phyloP scores from a whole-genome alignment of 2,888 invertebrate species.

The Cheilosia vernalis region DNA sequence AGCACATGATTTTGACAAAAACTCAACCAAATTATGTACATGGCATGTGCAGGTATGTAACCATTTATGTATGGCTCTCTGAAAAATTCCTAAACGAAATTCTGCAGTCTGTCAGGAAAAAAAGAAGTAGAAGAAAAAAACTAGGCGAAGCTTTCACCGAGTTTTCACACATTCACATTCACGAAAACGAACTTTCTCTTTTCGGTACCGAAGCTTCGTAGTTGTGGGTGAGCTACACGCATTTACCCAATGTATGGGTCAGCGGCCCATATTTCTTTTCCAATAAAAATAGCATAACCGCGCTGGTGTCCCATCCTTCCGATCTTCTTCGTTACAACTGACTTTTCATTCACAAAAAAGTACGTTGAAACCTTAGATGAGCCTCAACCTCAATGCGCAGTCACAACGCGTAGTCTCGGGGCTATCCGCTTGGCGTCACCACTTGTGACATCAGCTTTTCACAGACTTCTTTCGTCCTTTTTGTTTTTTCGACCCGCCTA shows the following conservation, averaged over 20 bases:
- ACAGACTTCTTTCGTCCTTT: constrained; percentile 40
- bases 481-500: constrained; percentile 16
- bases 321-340: constrained; percentile 56
- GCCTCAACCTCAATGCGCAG: constrained; percentile 33
- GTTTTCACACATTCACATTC: constrained; percentile 36
- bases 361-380: constrained; percentile 46
- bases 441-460: constrained; percentile 34
- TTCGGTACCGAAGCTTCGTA: constrained; percentile 45
- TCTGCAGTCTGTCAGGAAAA: constrained; percentile 53
- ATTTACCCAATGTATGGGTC: constrained; percentile 62
- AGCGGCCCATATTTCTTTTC: constrained; percentile 69
- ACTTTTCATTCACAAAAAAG: constrained; percentile 74
- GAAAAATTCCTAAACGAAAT: constrained; percentile 48
- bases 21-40: neutral
- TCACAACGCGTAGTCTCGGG: neutral
- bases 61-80: neutral
- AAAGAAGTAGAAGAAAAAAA: constrained; percentile 9
- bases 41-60: neutral
- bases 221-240: constrained; percentile 57
- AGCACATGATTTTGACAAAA: constrained; percentile 53
- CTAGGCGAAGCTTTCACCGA: constrained; percentile 58
- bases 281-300: constrained; percentile 53
- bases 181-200: constrained; percentile 69
- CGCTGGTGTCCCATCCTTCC: constrained; percentile 35
- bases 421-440: constrained; percentile 30